Conservation (phyloP, 1,140 invertebrate species). For the Achroia grisella region DNA sequence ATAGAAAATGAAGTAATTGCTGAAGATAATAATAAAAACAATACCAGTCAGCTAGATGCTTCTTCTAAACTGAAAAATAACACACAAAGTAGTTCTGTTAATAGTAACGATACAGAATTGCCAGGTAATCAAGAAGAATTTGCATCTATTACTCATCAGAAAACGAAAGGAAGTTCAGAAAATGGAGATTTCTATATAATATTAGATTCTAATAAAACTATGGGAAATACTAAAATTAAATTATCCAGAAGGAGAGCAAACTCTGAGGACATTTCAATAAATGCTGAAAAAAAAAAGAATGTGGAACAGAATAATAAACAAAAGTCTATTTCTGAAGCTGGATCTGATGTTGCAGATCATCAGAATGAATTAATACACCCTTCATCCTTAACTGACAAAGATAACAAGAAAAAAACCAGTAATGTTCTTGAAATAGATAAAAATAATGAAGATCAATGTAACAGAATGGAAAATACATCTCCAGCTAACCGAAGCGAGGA, state of each 20-base stretch:
- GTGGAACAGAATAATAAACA: neutral
- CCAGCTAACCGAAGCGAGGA: neutral
- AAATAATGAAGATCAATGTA: neutral
- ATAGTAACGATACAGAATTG: slow-evolving; percentile 28
- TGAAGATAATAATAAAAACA: no score
- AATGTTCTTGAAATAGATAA: neutral
- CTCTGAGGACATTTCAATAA: neutral
- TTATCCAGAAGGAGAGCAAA: neutral
- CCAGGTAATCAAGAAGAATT: slow-evolving; percentile 58
- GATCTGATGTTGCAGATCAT: no score
- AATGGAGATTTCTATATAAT: no score
- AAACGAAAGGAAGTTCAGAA: neutral
- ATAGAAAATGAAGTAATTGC: no score
- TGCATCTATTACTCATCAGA: neutral
- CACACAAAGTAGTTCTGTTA: slow-evolving; percentile 18
- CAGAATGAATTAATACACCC: no score
- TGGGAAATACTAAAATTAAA: neutral
- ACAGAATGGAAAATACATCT: neutral
- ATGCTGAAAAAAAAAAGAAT: neutral
- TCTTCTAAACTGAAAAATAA: no score
- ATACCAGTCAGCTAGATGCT: no score
- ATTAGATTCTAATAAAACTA: slow-evolving; percentile 2
- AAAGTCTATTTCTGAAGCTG: neutral
- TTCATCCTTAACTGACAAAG: neutral
- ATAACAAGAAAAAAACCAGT: neutral